phyloP scores from a whole-genome alignment of 2,113 vertebrate species.

The Syngnathus typhle region DNA sequence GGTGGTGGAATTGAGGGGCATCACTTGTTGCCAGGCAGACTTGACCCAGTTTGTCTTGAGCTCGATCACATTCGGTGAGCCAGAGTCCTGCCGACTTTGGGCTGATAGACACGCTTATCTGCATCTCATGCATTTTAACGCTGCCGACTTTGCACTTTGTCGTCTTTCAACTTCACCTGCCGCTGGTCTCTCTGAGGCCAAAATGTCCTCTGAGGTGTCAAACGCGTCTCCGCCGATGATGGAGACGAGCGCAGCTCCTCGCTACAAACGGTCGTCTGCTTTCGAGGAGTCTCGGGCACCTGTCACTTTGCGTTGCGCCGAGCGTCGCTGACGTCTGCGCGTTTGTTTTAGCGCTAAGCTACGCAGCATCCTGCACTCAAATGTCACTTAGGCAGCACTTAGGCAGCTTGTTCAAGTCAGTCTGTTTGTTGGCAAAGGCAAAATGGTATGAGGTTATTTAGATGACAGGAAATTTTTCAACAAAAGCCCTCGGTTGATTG shows the following conservation, averaged over 20 bases:
- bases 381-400: background rate
- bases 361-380: background rate
- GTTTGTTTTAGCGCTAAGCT: background rate
- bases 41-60: background rate
- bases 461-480: no score
- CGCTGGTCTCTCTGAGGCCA: conserved; percentile 25
- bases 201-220: conserved; percentile 30
- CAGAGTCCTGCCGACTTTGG: background rate
- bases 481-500: no score
- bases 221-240: conserved; percentile 11
- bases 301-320: conserved; percentile 18
- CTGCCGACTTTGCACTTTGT: conserved; percentile 50
- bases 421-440: background rate
- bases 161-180: background rate
- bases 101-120: background rate
- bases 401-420: background rate
- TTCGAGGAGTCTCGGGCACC: conserved; percentile 13
- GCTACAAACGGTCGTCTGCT: conserved; percentile 17
- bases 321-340: conserved; percentile 3
- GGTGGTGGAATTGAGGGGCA: background rate
- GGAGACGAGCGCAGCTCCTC: conserved; percentile 2
- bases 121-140: conserved; percentile 56
- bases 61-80: background rate
- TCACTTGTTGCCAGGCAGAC: conserved; percentile 4
- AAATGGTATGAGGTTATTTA: no score